These are phyloP conservation scores for Hyppa rectilinea DNA, from an alignment of 2,888 invertebrate species.

Conservation along the genomic window DNA sequence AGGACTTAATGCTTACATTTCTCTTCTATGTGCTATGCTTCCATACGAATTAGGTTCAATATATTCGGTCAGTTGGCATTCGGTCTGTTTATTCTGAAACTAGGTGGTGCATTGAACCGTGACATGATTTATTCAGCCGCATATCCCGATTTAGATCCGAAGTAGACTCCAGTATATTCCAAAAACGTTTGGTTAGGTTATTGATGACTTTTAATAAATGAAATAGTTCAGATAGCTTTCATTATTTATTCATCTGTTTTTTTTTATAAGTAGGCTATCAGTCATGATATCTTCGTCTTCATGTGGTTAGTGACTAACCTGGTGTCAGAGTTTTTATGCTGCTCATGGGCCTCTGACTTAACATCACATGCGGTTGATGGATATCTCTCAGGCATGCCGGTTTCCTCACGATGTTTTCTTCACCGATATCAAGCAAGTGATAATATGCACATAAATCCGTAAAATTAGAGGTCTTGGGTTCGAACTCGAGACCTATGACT, in stretches of 20 bases:
- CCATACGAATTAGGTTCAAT: neutral
- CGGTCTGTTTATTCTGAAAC: conserved; percentile 3
- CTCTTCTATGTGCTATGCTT: conserved; percentile 4
- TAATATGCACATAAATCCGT: too few species aligned
- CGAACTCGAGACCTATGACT: too few species aligned
- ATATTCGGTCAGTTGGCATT: neutral
- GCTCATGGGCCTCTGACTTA: too few species aligned
- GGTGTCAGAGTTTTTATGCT: too few species aligned
- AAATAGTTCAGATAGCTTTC: neutral
- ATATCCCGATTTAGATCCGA: conserved; percentile 19
- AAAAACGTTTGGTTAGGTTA: conserved; percentile 11
- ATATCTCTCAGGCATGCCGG: too few species aligned
- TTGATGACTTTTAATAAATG: conserved; percentile 9
- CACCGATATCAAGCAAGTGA: too few species aligned
- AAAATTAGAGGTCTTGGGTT: too few species aligned
- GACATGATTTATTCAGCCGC: conserved; percentile 29
- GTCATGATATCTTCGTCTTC: neutral
- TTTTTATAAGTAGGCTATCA: neutral
- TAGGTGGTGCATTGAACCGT: conserved; percentile 1
- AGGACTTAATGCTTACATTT: conserved; percentile 26
- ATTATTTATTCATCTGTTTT: neutral
- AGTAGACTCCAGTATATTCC: conserved; percentile 9
- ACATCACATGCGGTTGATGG: too few species aligned
- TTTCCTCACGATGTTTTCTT: too few species aligned
- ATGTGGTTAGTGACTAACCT: too few species aligned